Conservation (phyloP, 2,888 invertebrate genomes). For the Chromoteleia sp. region DNA sequence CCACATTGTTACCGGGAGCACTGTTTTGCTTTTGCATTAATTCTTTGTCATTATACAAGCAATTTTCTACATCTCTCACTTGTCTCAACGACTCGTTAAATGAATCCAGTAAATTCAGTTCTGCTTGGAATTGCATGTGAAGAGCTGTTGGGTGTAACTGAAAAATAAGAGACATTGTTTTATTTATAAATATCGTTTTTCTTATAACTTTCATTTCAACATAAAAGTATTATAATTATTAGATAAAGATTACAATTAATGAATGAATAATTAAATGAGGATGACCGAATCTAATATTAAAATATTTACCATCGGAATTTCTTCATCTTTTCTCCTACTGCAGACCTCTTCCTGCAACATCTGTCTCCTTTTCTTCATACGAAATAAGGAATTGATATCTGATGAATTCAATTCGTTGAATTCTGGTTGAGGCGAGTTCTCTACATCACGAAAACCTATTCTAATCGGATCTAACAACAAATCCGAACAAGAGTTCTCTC, state of each 20-base stretch:
- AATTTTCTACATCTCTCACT: constrained; percentile 86
- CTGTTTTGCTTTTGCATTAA: constrained; percentile 72
- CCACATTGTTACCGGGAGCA: constrained; percentile 19
- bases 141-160: constrained; percentile 85
- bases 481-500: constrained; percentile 74
- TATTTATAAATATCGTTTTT: too few relatives aligned
- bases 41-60: constrained; percentile 77
- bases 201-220: too few relatives aligned
- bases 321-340: constrained; percentile 66
- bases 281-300: too few relatives aligned
- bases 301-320: constrained; percentile 72
- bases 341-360: constrained; percentile 65
- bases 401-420: constrained; percentile 81
- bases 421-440: constrained; percentile 78
- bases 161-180: too few relatives aligned
- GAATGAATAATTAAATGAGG: too few relatives aligned
- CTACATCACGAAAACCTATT: constrained; percentile 82
- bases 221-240: too few relatives aligned
- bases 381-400: constrained; percentile 79
- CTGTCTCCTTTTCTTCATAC: constrained; percentile 78
- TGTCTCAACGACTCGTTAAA: constrained; percentile 87
- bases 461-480: constrained; percentile 78
- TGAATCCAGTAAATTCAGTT: constrained; percentile 87
- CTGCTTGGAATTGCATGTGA: constrained; percentile 87
- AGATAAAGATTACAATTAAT: too few relatives aligned